phyloP scores from a whole-genome alignment of 2,797 vertebrate species.

The Australoheros facetus region DNA sequence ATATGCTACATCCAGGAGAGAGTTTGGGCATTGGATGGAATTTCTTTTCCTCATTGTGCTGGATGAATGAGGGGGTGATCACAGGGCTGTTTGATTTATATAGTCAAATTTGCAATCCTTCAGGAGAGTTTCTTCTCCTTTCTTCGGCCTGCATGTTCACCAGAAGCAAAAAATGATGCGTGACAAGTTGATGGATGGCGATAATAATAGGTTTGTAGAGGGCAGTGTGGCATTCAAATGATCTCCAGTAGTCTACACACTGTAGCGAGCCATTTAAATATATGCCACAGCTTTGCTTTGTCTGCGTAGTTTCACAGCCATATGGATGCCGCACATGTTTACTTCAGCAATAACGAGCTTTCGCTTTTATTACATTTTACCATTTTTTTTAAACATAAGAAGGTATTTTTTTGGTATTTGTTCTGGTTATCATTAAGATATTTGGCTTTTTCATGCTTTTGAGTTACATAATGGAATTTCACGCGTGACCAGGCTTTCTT shows the following conservation, averaged over 20 bases:
- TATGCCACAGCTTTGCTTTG: slow-evolving; percentile 51
- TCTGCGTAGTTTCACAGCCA: slow-evolving; percentile 50
- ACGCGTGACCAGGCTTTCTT: not conserved
- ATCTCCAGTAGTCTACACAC: slow-evolving; percentile 47
- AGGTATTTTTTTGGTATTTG: not conserved
- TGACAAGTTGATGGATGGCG: slow-evolving; percentile 68
- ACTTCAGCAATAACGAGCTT: not conserved
- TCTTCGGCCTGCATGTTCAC: slow-evolving; percentile 18
- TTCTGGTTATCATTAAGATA: not conserved
- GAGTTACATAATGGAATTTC: not conserved
- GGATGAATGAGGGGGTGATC: slow-evolving; percentile 21
- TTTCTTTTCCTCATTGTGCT: not conserved
- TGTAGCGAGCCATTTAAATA: slow-evolving; percentile 37
- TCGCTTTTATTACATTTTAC: not conserved
- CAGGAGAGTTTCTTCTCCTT: slow-evolving; percentile 6
- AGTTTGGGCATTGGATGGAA: not conserved
- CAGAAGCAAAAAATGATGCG: slow-evolving; percentile 23
- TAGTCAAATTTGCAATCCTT: slow-evolving; percentile 19
- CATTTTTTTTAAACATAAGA: not conserved
- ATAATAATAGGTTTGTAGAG: slow-evolving; percentile 66
- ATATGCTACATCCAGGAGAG: not conserved
- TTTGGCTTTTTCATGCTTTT: not conserved
- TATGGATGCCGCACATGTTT: slow-evolving; percentile 8
- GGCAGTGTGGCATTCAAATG: slow-evolving; percentile 53
- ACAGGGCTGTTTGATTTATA: slow-evolving; percentile 10